phyloP scores from a whole-genome alignment of 2,888 invertebrate species.

The Alloplasta piceator region DNA sequence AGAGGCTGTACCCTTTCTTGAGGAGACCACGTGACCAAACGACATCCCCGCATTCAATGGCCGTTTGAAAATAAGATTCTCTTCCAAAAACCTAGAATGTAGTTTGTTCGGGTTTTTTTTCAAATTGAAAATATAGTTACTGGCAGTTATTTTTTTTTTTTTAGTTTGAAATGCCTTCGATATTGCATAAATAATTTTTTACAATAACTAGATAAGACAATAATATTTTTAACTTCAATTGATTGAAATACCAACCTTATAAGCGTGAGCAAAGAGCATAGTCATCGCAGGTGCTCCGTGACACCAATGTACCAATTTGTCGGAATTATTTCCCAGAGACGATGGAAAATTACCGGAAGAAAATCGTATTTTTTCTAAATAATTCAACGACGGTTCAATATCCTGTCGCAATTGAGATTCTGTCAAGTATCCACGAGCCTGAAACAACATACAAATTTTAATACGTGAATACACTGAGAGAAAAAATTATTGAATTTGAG shows the following conservation, averaged over 20 bases:
- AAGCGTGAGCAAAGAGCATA: conserved; percentile 88
- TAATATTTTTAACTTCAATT: too few species aligned
- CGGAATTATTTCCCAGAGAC: conserved; percentile 88
- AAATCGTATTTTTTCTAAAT: conserved; percentile 86
- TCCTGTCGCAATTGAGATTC: conserved; percentile 85
- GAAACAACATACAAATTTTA: conserved; percentile 58
- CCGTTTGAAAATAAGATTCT: conserved; percentile 88
- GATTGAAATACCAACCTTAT: conserved; percentile 87
- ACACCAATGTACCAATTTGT: conserved; percentile 95
- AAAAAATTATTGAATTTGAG: too few species aligned
- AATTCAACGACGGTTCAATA: conserved; percentile 88
- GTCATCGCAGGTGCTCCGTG: conserved; percentile 96
- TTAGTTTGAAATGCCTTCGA: too few species aligned
- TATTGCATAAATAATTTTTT: conserved; percentile 19
- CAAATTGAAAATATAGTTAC: not conserved
- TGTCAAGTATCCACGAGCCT: conserved; percentile 86
- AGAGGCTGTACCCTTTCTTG: conserved; percentile 93
- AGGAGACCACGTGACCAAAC: conserved; percentile 93
- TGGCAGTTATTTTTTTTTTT: too few species aligned
- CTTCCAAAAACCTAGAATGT: conserved; percentile 87
- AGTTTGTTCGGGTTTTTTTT: conserved; percentile 18
- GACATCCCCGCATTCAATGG: conserved; percentile 89
- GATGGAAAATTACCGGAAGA: conserved; percentile 91
- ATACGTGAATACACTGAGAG: not conserved
- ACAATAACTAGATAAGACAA: too few species aligned